Conservation (phyloP, 1,140 invertebrate species). For the Branchinecta lindahli region DNA sequence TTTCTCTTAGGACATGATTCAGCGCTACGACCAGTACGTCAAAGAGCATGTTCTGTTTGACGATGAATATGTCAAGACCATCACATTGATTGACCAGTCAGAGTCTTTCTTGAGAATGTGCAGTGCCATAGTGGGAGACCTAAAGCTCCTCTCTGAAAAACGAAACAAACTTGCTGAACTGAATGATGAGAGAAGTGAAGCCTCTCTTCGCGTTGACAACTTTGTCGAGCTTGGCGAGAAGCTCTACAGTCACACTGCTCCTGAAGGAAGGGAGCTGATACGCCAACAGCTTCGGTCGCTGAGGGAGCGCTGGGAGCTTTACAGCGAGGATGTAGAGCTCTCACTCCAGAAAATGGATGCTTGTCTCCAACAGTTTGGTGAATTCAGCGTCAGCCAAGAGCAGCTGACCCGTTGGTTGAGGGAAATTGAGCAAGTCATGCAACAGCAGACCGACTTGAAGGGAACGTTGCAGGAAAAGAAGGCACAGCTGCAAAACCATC, state of each 20-base stretch:
- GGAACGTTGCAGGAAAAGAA: slow-evolving; percentile 82
- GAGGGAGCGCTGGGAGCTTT: slow-evolving; percentile 67
- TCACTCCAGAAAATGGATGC: slow-evolving; percentile 67
- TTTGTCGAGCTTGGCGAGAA: slow-evolving; percentile 77
- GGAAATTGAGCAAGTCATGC: slow-evolving; percentile 78
- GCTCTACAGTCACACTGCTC: slow-evolving; percentile 77
- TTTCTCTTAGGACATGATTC: slow-evolving; percentile 29
- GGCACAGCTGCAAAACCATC: slow-evolving; percentile 77
- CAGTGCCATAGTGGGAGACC: slow-evolving; percentile 71
- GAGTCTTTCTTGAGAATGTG: slow-evolving; percentile 54
- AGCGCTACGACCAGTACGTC: slow-evolving; percentile 59
- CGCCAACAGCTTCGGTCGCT: slow-evolving; percentile 67
- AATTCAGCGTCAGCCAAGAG: slow-evolving; percentile 71
- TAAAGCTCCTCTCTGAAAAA: slow-evolving; percentile 53
- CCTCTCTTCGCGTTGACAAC: slow-evolving; percentile 64
- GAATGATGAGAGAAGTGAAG: slow-evolving; percentile 58
- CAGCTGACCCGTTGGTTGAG: slow-evolving; percentile 81
- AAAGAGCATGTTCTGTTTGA: slow-evolving; percentile 72
- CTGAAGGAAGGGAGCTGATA: slow-evolving; percentile 79
- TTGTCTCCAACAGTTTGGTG: slow-evolving; percentile 72
- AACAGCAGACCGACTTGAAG: slow-evolving; percentile 75
- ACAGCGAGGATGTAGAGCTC: slow-evolving; percentile 62
- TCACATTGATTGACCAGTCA: slow-evolving; percentile 53
- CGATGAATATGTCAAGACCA: slow-evolving; percentile 52
- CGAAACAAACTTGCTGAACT: slow-evolving; percentile 67